Base-by-base conservation (phyloP, 1,140 invertebrate species). In the Lordiphosa stackelbergi region DNA sequence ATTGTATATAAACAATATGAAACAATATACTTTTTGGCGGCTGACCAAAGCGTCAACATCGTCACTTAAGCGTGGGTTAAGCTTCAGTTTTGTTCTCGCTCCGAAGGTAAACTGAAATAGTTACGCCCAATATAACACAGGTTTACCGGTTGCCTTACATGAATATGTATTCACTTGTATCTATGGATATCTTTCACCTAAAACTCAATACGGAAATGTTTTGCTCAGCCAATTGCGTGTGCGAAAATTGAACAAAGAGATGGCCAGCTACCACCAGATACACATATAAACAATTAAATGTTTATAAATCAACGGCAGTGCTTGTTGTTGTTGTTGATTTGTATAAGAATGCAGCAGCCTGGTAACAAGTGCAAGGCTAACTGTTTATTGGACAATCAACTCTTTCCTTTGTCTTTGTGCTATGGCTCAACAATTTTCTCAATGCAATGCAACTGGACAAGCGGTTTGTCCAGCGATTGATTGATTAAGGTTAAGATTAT, bases 401-500 rank as follows among this genome's bases (percentile, higher is more conserved):
- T 43, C 13, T 38, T 7, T 12, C 10, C 22, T 28, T 38, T 54
- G 3, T 35, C 37, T 42, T 53, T 53, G 22, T 54, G 41, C 31
- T 22, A n/a, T 31, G 11, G 49, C 22, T 52, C 22, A 37, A 63
- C 52, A 61, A 66, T 55, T 64, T 48, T 63, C 59, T 24, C 22
- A 24, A 24, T 41, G 9, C 43, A 60, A 16, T 61, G 58, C 43
- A 69, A 59, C 53, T 61, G 65, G 45, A 42, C 46, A 58, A 46
- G 22, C 49, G 34, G 62, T 46, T 45, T 46, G 55, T 47, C 51
- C 43, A 54, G 53, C 59, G n/a, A 48, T 48, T 69, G 70, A 79
- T 73, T 68, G 75, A 79, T 81, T 64, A 66, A 79, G 75, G 75
- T 71, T 68, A 65, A 69, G 69, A 65, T 71, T 74, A 74, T 79